Base-by-base conservation (phyloP, 2,113 vertebrate genomes). In the Elaphurus davidianus region DNA sequence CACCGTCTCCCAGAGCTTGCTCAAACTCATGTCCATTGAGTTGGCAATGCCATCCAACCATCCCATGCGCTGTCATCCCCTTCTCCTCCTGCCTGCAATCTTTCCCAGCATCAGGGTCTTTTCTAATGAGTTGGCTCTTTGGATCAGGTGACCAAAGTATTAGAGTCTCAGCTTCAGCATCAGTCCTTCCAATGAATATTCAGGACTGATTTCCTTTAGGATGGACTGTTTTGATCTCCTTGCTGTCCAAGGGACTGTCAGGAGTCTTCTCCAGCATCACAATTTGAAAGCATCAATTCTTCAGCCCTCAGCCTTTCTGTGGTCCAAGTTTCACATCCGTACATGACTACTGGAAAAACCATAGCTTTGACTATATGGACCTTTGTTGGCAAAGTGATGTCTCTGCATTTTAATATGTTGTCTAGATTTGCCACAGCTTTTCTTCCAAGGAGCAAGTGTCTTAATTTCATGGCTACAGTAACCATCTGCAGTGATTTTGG, bases 21-120 rank as follows among this genome's bases (percentile, higher is more conserved):
- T 76, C 36, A 76, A 27, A 76, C 23, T 76, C 12, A 7, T 76
- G 36, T 76, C 71, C 21, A 76, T 74, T 74, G 67, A 74, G 19
- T 40, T 19, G 40, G 67, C 6, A 19, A 74, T 40, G 11, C 67
- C n/a, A 74, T 74, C 67, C n/a, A 74, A 12, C 21, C n/a, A 71
- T 71, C 67, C 5, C 5, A 74, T 23, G 2, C 0, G 0, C 67
- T 40, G 67, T 74, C 21, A 13, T 40, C n/a, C n/a, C 9, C 67
- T 74, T 74, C n/a, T 71, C n/a, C n/a, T 36, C 67, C 67, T 74
- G 67, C 67, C 67, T 1, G 0, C 67, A 60, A 28, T 60, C 59
- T 60, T 60, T 60, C 27, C 21, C 21, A 74, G 36, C 11, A 1
- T 74, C 36, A 43, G 1, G 1, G 36, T 12, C 36, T 76, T 76